Evolutionary conservation across 2,888 invertebrate genomes (phyloP), one percentile per base, ranked within the genome.

Genomic region (Melangyna quadrimaculata): DNA sequence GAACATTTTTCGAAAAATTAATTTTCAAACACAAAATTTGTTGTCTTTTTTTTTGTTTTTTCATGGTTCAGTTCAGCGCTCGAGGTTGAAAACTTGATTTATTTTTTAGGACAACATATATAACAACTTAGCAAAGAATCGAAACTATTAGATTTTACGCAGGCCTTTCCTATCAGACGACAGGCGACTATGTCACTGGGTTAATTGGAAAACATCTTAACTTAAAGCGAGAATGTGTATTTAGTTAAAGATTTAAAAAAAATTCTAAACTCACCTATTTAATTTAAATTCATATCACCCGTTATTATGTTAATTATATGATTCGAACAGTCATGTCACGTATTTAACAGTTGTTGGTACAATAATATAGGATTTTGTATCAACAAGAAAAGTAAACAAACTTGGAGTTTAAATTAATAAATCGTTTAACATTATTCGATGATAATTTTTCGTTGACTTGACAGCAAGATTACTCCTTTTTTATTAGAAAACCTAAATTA

Each of bases 231-330:
- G 9, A 32, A 9, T 32, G 9, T 32, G 8, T 32, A n/a, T n/a
- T n/a, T n/a, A n/a, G n/a, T n/a, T n/a, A 32, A 9, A 32, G 32
- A 7, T 32, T 9, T 9, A 10, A 10, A 32, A 12, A 14, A 37
- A 37, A 37, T n/a, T n/a, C 17, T 1, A 2, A 43, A 45, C 19
- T 19, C 17, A 37, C 24, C 2, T 65, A 29, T 65, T 45, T 19
- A 19, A 45, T 65, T 65, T 45, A 32, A 14, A 65, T 65, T 63
- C 43, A 63, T 12, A 65, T 19, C 65, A 45, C 29, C 63, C 35
- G 24, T 63, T 73, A 29, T 17, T 63, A 19, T 1, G 27, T 17
- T 27, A 29, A 17, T 40, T 55, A 3, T 45, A 27, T 14, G 14
- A n/a, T 40, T 61, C 27, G 7, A 29, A 43, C 12, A 65, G 6